Conservation (phyloP, 2,113 vertebrate genomes). For the Hippolais icterina region DNA sequence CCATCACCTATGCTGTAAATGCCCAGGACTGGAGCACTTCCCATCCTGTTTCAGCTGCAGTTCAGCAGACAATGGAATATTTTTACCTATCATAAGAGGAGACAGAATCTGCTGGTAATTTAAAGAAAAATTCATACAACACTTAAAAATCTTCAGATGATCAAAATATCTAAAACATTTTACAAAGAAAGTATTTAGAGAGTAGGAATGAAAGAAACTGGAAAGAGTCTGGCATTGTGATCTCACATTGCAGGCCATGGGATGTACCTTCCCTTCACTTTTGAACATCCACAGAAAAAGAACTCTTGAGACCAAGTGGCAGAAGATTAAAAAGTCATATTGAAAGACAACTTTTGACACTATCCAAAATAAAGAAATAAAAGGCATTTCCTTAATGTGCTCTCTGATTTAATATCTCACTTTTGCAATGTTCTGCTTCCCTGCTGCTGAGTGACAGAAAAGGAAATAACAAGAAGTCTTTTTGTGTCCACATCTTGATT, state of each 20-base stretch:
- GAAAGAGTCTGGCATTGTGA: background rate
- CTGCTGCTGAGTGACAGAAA: background rate
- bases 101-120: background rate
- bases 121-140: background rate
- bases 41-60: background rate
- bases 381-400: background rate
- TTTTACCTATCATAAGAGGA: background rate
- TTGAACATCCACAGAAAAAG: background rate
- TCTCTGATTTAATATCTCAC: background rate
- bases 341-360: background rate
- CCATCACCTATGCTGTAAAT: rapidly evolving
- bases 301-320: background rate
- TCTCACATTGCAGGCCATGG: background rate
- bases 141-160: background rate
- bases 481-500: background rate
- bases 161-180: background rate
- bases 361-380: background rate
- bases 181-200: background rate
- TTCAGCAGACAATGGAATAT: background rate
- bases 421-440: conserved; percentile 11
- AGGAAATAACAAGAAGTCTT: background rate
- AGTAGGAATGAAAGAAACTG: background rate
- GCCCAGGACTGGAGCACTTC: background rate
- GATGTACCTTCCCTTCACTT: background rate
- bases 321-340: background rate